Evolutionary conservation across 2,797 vertebrate species (phyloP), one percentile per base, ranked within the genome.

Genomic region (Typhlichthys subterraneus): DNA sequence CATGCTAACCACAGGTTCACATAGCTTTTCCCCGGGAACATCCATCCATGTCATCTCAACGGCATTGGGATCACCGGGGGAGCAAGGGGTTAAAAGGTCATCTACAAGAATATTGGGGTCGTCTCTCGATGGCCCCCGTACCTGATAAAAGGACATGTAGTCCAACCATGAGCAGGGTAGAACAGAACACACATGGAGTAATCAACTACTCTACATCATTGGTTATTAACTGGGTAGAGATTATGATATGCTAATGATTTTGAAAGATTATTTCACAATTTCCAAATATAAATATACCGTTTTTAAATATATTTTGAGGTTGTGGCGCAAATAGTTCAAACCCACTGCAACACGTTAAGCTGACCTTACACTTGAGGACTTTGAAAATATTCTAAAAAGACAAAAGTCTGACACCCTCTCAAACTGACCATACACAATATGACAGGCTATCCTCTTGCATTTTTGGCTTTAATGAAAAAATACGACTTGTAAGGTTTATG

Each of bases 21-120:
- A 29, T 67, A 99, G 94, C 75, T 97, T 96, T 79, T 98, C 97
- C 45, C 96, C 94, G 53, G 97, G 95, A 19, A 99, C 95, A 0
- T 99, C 96, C 93, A 98, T 95, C 98, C 97, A 99, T 0, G 96
- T 95, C 97, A 99, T 99, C 88, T 98, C 96, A 60, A 85, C 1
- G 12, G 95, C 96, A 7, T 83, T 92, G 49, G 95, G 92, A 80
- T 99, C 98, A 0, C 96, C 96, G 1, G 97, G 96, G 75, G 98
- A 99, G 73, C 97, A 99, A 1, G 98, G 98, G 12, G 95, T 99
- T 71, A 95, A 89, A 56, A 99, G 88, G 70, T 99, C 96, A 49
- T 97, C 92, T 17, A 95, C 69, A 3, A 91, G 1, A 0, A 2
- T 0, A 64, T 94, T 87, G 48, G 96, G 93, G 73, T 98, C 87